Base-by-base conservation (phyloP, 2,113 vertebrate species). In the Spermophilus dauricus region DNA sequence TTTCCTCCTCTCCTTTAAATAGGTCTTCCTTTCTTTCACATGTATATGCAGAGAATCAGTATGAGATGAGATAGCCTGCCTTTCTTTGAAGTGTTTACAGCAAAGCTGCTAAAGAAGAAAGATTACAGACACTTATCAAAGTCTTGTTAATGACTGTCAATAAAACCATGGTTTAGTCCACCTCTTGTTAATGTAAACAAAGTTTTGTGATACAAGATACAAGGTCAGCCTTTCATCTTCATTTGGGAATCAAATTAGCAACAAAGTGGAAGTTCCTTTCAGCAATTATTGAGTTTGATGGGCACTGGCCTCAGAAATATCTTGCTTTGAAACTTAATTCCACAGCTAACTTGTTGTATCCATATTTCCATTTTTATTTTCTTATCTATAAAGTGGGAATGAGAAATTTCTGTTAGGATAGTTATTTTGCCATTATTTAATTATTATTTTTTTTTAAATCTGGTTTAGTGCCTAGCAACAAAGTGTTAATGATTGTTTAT, bases 171-270 rank as follows among this genome's bases (percentile, higher is more conserved):
- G 42, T 39, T 94, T 93, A 95, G 63, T 95, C 91, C 61, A 93
- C 92, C 86, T 92, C 69, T 51, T 56, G 75, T 95, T 97, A 96
- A 96, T 96, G 20, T 96, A 95, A 97, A 94, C 86, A 86, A 96
- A 89, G 51, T 86, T 92, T 69, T 92, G 32, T 89, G 70, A 92
- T 84, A 63, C 86, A 90, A 91, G 83, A 92, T 84, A 63, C 86
- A 90, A 93, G 83, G 69, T 94, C 86, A 97, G 42, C 8, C 75
- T 97, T 97, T 96, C 58, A 92, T 97, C 70, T 94, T 80, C 4
- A 73, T 75, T 91, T 92, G 83, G 14, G 24, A 67, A 75, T 86
- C 86, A 94, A 37, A 51, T 12, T 45, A 77, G 69, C 24, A 87
- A 77, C 39, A 26, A 72, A 89, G 81, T 22, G 28, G 80, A 81